phyloP scores from a whole-genome alignment of 2,888 invertebrate species.

The Deilephila porcellus region DNA sequence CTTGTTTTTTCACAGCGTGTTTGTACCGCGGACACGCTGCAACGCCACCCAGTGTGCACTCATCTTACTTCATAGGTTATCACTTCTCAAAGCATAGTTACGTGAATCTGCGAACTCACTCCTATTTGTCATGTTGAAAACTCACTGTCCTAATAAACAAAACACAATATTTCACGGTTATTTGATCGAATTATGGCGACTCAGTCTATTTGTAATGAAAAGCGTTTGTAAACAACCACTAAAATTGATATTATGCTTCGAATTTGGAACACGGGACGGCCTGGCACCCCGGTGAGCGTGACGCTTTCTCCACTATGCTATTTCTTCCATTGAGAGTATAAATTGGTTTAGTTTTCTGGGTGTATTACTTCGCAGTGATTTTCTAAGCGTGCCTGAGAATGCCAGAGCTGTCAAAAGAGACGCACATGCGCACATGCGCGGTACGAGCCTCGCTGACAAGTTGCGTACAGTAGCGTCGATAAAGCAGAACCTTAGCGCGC shows the following conservation, averaged over 20 bases:
- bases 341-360: constrained; percentile 56
- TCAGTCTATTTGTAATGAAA: constrained; percentile 34
- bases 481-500: constrained; percentile 53
- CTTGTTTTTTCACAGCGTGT: constrained; percentile 3
- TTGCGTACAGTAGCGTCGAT: constrained; percentile 65
- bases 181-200: constrained; percentile 66
- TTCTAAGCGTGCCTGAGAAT: constrained; percentile 69
- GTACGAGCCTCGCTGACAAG: constrained; percentile 60
- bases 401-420: constrained; percentile 68
- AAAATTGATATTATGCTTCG: constrained; percentile 33
- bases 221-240: constrained; percentile 48
- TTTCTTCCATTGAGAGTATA: constrained; percentile 30
- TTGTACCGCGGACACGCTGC: background rate
- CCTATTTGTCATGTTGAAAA: constrained; percentile 45
- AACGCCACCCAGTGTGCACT: constrained; percentile 11
- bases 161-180: constrained; percentile 58
- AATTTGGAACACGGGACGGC: background rate
- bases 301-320: background rate
- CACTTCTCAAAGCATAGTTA: background rate
- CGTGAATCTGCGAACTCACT: constrained; percentile 42
- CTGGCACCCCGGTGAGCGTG: background rate
- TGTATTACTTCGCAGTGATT: constrained; percentile 66
- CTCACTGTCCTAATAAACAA: constrained; percentile 49
- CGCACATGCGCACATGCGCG: constrained; percentile 72
- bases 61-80: constrained; percentile 18